Conservation (phyloP, 2,113 vertebrate genomes). For the Mirza zaza region DNA sequence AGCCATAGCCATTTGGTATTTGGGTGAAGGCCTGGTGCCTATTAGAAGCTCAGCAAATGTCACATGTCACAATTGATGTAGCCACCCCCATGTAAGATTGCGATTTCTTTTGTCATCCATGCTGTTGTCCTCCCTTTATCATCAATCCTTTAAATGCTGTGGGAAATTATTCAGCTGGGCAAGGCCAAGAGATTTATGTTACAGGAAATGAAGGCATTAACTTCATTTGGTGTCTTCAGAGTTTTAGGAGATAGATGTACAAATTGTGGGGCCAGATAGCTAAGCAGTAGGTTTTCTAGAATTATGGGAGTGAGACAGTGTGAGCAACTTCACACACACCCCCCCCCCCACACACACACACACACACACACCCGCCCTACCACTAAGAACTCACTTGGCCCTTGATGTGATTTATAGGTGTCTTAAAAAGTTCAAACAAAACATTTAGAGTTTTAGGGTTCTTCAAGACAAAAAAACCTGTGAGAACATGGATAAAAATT, state of each 20-base stretch:
- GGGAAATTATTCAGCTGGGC: background rate
- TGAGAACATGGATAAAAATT: background rate
- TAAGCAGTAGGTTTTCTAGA: background rate
- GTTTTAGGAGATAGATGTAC: background rate
- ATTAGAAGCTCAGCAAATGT: background rate
- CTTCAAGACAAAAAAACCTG: background rate
- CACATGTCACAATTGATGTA: background rate
- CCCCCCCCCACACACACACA: background rate
- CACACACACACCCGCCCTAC: too few species aligned
- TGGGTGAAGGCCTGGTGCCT: background rate
- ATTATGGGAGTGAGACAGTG: background rate
- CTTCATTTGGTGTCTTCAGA: background rate
- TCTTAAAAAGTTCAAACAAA: slow-evolving; percentile 10
- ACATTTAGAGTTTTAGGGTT: background rate
- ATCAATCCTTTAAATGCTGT: background rate
- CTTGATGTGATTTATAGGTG: background rate
- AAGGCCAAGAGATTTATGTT: background rate
- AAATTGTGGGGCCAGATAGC: background rate
- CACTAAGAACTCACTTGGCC: background rate
- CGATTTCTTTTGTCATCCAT: background rate
- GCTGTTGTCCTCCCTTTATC: background rate
- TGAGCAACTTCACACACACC: background rate
- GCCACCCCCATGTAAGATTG: background rate
- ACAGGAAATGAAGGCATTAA: background rate
- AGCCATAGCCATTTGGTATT: background rate